Evolutionary conservation across 2,797 vertebrate species (phyloP).

Genomic region (Apogon hyalosoma): DNA sequence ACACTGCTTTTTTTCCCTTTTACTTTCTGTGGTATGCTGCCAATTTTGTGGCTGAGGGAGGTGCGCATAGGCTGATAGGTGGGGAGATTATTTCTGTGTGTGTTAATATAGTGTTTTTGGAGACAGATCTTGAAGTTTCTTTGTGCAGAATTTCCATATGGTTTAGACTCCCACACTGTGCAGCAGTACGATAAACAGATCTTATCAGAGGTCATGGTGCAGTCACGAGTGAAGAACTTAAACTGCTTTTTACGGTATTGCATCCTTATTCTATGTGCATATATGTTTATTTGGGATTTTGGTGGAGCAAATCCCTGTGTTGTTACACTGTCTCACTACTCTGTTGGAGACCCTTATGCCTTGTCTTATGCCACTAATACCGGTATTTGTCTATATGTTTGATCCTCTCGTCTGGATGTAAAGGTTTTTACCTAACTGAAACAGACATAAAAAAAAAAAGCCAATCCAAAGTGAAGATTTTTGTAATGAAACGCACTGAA

Average conservation of each 20-base stretch:
- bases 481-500: too few relatives aligned
- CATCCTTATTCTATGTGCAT: background rate
- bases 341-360: too few relatives aligned
- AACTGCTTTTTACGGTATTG: background rate
- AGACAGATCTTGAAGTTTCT: background rate
- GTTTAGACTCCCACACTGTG: background rate
- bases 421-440: too few relatives aligned
- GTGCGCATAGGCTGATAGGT: background rate
- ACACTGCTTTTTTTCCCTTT: background rate
- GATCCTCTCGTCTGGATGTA: too few relatives aligned
- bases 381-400: too few relatives aligned
- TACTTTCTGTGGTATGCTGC: constrained; percentile 3
- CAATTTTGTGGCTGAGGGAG: constrained; percentile 5
- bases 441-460: too few relatives aligned
- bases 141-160: background rate
- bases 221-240: constrained; percentile 2
- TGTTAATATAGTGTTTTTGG: background rate
- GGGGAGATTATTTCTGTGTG: background rate
- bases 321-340: background rate
- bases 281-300: background rate
- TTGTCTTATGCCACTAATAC: too few relatives aligned
- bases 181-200: too few relatives aligned
- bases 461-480: too few relatives aligned
- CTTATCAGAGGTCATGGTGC: background rate
- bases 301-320: background rate